A percentile compares a stretch with the other conserved stretches of the same genome.
Evolutionary conservation across 1,140 invertebrate species (phyloP).

Genomic region (Lucilia cuprina): DNA sequence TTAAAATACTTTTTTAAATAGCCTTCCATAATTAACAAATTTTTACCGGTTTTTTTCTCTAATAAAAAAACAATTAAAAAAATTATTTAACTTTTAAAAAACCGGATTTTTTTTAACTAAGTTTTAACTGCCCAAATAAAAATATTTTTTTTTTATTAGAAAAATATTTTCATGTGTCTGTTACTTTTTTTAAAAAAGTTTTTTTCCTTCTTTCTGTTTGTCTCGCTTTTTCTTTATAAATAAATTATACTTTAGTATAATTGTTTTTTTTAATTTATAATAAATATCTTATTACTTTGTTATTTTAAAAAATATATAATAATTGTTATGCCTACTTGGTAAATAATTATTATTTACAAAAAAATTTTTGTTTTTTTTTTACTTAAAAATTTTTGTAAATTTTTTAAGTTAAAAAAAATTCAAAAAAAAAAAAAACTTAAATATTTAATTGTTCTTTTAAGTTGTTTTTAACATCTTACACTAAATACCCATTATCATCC

Average conservation of each 20-base stretch:
- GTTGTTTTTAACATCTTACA: constrained; percentile 26
- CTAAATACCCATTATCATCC: constrained; percentile 30
- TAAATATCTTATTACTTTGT: neutral
- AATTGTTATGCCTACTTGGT: constrained; percentile 27
- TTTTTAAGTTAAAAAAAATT: neutral
- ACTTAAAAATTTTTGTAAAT: neutral
- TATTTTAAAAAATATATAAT: constrained; percentile 27
- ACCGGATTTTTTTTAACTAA: neutral
- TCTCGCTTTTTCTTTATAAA: neutral
- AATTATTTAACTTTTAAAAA: neutral
- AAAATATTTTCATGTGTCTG: neutral
- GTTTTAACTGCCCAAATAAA: neutral
- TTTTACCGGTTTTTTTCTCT: neutral
- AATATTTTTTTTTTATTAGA: neutral
- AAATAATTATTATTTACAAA: constrained; percentile 35
- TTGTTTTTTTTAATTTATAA: neutral
- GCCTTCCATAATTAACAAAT: constrained; percentile 16
- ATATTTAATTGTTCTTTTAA: neutral
- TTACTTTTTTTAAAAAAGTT: constrained; percentile 29
- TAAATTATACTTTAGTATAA: constrained; percentile 29
- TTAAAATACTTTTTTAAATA: neutral
- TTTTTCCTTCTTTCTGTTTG: neutral
- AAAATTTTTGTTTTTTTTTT: neutral
- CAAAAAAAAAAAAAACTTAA: neutral
- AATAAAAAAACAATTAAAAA: neutral